phyloP scores from a whole-genome alignment of 2,113 vertebrate species.

The Penelope pileata region DNA sequence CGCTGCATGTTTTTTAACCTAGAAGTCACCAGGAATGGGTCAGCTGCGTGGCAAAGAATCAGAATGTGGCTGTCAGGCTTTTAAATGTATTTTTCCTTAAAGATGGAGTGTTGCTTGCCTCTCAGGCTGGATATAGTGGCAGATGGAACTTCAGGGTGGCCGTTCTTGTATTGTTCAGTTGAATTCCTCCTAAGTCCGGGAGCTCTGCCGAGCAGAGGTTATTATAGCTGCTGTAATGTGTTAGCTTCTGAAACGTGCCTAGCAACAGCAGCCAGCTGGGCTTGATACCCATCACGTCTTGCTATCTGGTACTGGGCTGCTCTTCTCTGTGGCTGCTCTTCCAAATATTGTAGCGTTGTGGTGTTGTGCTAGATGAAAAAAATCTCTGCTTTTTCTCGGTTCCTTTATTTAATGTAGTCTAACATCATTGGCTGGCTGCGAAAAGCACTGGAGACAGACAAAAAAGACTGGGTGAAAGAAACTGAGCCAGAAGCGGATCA shows the following conservation, averaged over 20 bases:
- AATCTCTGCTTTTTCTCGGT: neutral
- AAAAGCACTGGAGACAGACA: conserved; percentile 96
- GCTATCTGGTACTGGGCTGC: neutral
- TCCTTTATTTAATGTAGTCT: conserved; percentile 77
- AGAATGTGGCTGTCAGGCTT: neutral
- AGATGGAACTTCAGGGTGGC: neutral
- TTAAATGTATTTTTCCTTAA: neutral
- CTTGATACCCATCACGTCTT: neutral
- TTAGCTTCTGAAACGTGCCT: neutral
- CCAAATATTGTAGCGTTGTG: neutral
- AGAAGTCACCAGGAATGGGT: neutral
- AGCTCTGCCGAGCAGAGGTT: neutral
- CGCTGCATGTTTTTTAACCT: neutral
- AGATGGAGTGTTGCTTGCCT: neutral
- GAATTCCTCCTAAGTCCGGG: neutral
- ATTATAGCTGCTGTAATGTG: neutral
- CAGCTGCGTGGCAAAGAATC: neutral
- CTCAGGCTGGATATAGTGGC: neutral
- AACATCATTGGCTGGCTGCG: conserved; percentile 97
- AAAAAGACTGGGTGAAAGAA: conserved; percentile 96
- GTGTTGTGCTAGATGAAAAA: neutral
- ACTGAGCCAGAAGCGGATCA: conserved; percentile 96
- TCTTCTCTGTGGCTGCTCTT: neutral
- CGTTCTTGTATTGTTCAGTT: neutral
- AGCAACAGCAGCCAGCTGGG: neutral